A percentile compares a stretch with the other conserved stretches of the same genome.
These are phyloP conservation scores for Tenthredo amoena DNA, from an alignment of 2,888 invertebrate species.

Conservation along the genomic window DNA sequence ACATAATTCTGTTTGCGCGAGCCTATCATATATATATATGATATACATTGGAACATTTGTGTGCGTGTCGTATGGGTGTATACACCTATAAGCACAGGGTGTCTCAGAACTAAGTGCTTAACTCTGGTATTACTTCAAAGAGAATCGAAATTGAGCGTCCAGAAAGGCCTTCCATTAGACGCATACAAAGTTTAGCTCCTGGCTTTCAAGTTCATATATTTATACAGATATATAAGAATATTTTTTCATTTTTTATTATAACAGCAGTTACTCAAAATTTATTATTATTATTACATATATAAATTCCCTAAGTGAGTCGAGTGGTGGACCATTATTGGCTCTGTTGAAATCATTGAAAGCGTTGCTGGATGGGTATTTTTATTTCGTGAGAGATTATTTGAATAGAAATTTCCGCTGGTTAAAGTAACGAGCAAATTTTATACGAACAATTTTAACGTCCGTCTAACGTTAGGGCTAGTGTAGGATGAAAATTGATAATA, in stretches of 20 bases:
- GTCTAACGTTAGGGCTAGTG: not conserved
- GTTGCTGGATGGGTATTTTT: not conserved
- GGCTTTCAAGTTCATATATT: not conserved
- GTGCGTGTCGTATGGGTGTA: not conserved
- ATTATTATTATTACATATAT: too few species aligned
- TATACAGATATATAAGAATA: not conserved
- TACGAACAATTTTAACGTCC: not conserved
- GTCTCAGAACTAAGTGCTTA: not conserved
- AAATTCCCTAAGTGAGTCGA: not conserved
- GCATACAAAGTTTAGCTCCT: not conserved
- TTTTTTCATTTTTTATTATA: not conserved
- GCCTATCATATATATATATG: not conserved
- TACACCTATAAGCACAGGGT: not conserved
- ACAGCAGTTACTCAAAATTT: not conserved
- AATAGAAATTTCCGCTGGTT: not conserved
- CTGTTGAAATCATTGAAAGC: not conserved
- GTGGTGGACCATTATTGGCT: not conserved
- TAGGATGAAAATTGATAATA: not conserved
- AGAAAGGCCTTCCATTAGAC: not conserved
- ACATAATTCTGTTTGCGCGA: not conserved
- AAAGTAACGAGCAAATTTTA: not conserved
- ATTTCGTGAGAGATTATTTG: not conserved
- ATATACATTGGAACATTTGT: not conserved
- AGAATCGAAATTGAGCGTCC: not conserved
- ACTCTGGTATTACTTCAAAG: conserved; percentile 5